These are phyloP conservation scores for Trissolcus basalis DNA, from an alignment of 1,140 invertebrate species.

Conservation along the genomic window DNA sequence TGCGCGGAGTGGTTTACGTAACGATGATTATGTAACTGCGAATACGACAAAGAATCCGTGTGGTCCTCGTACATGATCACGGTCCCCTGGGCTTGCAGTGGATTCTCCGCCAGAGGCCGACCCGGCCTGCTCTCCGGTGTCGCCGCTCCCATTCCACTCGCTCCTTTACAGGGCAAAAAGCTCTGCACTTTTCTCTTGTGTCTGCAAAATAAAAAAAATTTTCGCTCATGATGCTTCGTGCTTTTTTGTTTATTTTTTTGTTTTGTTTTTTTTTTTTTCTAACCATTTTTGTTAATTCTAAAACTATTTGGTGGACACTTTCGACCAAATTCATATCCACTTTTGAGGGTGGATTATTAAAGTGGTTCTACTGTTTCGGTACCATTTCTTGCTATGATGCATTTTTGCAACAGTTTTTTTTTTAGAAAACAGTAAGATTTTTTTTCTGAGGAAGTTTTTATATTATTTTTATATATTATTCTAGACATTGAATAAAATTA, in stretches of 20 bases:
- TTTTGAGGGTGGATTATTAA: too few species aligned
- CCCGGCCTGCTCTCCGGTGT: constrained; percentile 73
- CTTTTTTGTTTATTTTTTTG: not conserved
- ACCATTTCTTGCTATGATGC: too few species aligned
- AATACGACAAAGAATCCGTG: constrained; percentile 73
- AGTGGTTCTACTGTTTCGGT: too few species aligned
- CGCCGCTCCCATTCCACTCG: constrained; percentile 76
- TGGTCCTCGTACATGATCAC: constrained; percentile 82
- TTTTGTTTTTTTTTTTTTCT: not conserved
- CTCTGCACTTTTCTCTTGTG: constrained; percentile 85
- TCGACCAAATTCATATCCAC: too few species aligned
- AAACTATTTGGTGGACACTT: too few species aligned
- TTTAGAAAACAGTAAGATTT: too few species aligned
- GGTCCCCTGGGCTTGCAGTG: constrained; percentile 67
- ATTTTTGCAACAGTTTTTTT: too few species aligned
- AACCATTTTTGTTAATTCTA: too few species aligned
- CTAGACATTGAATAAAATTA: too few species aligned
- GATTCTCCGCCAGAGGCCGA: constrained; percentile 61
- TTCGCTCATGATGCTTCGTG: too few species aligned
- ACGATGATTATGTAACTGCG: constrained; percentile 72
- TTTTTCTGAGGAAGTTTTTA: too few species aligned
- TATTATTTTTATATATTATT: too few species aligned
- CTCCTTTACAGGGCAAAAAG: constrained; percentile 82
- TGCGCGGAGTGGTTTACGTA: constrained; percentile 72
- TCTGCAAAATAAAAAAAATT: constrained; percentile 75